A percentile compares a stretch with the other conserved stretches of the same genome.
These are phyloP conservation scores for Sarcophaga variegata DNA, from an alignment of 2,888 invertebrate species.

Conservation along the genomic window DNA sequence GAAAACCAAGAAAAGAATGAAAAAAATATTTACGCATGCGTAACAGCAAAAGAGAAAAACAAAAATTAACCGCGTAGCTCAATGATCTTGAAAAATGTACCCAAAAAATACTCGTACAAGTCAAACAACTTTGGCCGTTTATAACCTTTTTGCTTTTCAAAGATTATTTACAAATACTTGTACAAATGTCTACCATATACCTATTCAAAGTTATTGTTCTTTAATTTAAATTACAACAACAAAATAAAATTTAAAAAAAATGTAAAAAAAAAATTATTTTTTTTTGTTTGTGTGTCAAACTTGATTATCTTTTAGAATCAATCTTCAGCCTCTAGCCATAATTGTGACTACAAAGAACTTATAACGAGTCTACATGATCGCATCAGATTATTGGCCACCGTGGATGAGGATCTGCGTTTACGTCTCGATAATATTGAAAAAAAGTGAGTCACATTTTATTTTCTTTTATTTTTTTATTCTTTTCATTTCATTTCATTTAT, in stretches of 20 bases:
- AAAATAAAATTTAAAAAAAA: conserved; percentile 1
- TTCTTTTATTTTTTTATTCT: conserved; percentile 1
- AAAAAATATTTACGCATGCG: conserved; percentile 20
- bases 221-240: neutral
- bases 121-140: conserved; percentile 41
- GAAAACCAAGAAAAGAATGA: neutral
- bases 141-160: neutral
- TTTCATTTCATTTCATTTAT: neutral
- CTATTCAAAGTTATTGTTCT: neutral
- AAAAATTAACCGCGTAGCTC: neutral
- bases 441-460: conserved; percentile 76
- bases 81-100: conserved; percentile 57
- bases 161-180: neutral
- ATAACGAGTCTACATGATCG: conserved; percentile 79
- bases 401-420: conserved; percentile 79
- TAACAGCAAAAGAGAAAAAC: neutral
- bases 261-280: conserved; percentile 8
- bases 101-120: conserved; percentile 33
- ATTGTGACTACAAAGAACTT: conserved; percentile 75
- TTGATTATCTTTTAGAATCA: conserved; percentile 56
- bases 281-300: neutral
- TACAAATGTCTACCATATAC: no score
- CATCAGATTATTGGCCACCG: conserved; percentile 77
- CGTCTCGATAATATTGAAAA: conserved; percentile 80
- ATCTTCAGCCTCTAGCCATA: conserved; percentile 41